Evolutionary conservation across 2,888 invertebrate genomes (phyloP).

Genomic region (Drosophila meridiana): DNA sequence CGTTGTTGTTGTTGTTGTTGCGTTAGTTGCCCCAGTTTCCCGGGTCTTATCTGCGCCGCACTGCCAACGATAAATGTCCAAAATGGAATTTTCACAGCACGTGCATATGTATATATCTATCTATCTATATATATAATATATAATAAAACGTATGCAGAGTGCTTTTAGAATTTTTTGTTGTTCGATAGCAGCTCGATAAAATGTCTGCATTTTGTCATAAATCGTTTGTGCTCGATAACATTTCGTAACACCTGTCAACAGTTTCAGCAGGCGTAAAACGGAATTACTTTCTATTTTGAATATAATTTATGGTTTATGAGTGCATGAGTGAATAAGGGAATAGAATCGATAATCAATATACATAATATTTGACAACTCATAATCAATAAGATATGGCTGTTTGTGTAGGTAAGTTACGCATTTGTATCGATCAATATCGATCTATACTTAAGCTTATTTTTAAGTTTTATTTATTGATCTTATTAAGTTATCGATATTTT

Average conservation of each 20-base stretch:
- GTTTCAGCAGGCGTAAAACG: not conserved
- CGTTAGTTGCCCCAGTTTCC: constrained; percentile 19
- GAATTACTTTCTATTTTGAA: not conserved
- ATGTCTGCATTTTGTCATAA: constrained; percentile 8
- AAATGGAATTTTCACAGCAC: constrained; percentile 14
- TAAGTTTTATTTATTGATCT: not conserved
- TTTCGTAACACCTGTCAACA: not conserved
- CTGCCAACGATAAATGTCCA: constrained; percentile 14
- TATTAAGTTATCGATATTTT: not conserved
- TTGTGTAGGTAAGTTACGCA: too few species aligned
- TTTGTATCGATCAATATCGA: too few species aligned
- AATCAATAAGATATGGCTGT: too few species aligned
- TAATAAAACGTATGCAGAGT: not conserved
- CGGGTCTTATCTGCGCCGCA: constrained; percentile 15
- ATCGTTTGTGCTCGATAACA: constrained; percentile 10
- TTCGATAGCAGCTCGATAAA: constrained; percentile 34
- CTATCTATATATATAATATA: not conserved
- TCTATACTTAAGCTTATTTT: not conserved
- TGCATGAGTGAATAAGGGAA: not conserved
- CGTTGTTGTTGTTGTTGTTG: constrained; percentile 6
- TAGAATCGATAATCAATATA: not conserved
- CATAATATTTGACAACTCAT: too few species aligned
- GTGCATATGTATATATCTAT: not conserved
- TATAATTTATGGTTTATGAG: not conserved
- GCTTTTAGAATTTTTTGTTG: constrained; percentile 1